Base-by-base conservation (phyloP, 2,797 vertebrate species). In the Salarias fasciatus region DNA sequence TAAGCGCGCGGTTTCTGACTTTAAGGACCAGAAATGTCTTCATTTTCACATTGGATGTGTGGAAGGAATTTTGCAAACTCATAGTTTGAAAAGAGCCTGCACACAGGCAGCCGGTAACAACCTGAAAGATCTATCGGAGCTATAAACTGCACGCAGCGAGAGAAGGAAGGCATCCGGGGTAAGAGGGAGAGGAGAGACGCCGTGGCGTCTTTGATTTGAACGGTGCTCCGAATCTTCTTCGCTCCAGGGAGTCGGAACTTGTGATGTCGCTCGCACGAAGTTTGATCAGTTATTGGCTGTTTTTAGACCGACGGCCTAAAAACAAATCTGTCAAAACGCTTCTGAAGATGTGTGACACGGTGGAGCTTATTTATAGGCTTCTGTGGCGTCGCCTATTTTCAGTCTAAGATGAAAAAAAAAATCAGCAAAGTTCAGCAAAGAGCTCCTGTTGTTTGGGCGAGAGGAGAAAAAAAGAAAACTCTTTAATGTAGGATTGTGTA, bases 231-330 rank as follows among this genome's bases (percentile, higher is more conserved):
- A 58, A 51, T 36, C 44, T 57, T 24, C 67, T 64, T 36, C 64
- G 67, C 82, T 72, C 75, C 13, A 29, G 75, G 69, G 83, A 77
- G 37, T 40, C 66, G 13, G 75, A 59, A 48, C 56, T 61, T 5
- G 35, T 54, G 62, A 72, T 61, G 73, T 72, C 81, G 72, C 60
- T 53, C 18, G 14, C n/a, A 18, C 37, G 47, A 65, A 59, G 68
- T 80, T 80, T 85, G 73, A 82, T 88, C 87, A 89, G 52, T 67
- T 83, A 81, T 88, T 70, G 62, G 62, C 84, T 79, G 80, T 89
- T 91, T 91, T 92, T 91, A 91, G 88, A 82, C 77, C 77, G 79
- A 63, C 42, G 68, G 72, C 76, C 79, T 80, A 84, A 91, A 90
- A 87, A 88, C 63, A 88, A 86, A 84, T 76, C 69, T 61, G 82